Percentiles rank a stretch among this genome's conserved stretches.
phyloP scores from a whole-genome alignment of 2,888 invertebrate species.

The Dorcus hopei region DNA sequence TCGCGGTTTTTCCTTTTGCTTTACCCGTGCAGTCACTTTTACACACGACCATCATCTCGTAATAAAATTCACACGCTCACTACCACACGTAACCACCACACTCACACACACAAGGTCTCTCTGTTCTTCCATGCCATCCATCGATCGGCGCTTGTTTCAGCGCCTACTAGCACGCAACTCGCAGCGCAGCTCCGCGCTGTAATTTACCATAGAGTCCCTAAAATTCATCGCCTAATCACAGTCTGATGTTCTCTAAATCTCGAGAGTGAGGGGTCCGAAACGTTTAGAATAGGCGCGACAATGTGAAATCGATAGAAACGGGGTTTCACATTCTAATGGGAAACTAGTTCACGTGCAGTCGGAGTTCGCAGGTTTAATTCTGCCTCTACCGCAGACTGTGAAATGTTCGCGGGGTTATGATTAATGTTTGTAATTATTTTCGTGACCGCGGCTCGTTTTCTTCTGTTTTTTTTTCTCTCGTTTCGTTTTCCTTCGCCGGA shows the following conservation, averaged over 20 bases:
- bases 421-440: constrained; percentile 26
- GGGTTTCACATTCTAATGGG: constrained; percentile 32
- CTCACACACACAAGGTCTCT: no score
- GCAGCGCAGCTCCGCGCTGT: constrained; percentile 31
- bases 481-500: constrained; percentile 2
- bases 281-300: constrained; percentile 19
- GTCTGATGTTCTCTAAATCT: constrained; percentile 20
- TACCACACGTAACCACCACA: no score
- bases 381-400: constrained; percentile 24
- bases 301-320: constrained; percentile 29
- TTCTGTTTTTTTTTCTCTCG: constrained; percentile 1
- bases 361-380: constrained; percentile 18
- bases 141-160: constrained; percentile 29
- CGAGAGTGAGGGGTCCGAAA: neutral
- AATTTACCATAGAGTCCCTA: constrained; percentile 23
- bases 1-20: no score
- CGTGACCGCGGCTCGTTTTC: constrained; percentile 6
- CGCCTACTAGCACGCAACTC: constrained; percentile 30
- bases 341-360: constrained; percentile 29
- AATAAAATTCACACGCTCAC: constrained; percentile 10
- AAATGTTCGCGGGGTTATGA: constrained; percentile 19
- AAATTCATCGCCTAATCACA: constrained; percentile 23
- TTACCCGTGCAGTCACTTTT: constrained; percentile 16
- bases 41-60: constrained; percentile 19
- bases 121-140: constrained; percentile 15